Evolutionary conservation across 2,797 vertebrate species (phyloP).

Genomic region (Enoplosus armatus): DNA sequence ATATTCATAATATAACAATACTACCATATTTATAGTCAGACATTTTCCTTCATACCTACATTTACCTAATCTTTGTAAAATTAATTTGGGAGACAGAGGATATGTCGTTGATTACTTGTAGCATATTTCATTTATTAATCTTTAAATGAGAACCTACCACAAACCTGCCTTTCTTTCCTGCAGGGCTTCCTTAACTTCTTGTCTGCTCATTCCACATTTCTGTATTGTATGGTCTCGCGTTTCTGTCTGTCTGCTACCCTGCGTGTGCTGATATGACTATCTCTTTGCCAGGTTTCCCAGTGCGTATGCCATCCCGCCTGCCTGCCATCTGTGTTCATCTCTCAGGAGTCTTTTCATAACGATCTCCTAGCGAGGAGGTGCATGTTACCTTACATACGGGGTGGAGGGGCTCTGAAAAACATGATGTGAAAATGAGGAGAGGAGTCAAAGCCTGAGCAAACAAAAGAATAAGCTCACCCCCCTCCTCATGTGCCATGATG

Average conservation of each 20-base stretch:
- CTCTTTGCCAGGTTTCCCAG: constrained; percentile 38
- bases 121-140: background rate
- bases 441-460: constrained; percentile 36
- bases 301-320: constrained; percentile 43
- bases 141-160: no score
- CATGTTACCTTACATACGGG: constrained; percentile 19
- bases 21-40: background rate
- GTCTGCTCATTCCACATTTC: constrained; percentile 15
- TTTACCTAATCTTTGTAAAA: background rate
- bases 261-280: constrained; percentile 26
- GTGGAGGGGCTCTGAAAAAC: constrained; percentile 26
- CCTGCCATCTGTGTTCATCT: constrained; percentile 63
- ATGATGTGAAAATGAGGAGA: constrained; percentile 22
- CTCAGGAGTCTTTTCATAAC: constrained; percentile 54
- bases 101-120: background rate
- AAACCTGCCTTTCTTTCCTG: background rate
- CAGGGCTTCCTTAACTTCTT: background rate
- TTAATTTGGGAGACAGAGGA: background rate
- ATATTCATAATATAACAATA: no score
- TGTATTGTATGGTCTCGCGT: constrained; percentile 9
- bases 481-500: constrained; percentile 33
- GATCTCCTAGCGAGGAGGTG: constrained; percentile 37
- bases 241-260: background rate
- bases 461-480: constrained; percentile 22
- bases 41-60: background rate